Evolutionary conservation across 2,888 invertebrate genomes (phyloP).

Genomic region (Polymixis lichenea): DNA sequence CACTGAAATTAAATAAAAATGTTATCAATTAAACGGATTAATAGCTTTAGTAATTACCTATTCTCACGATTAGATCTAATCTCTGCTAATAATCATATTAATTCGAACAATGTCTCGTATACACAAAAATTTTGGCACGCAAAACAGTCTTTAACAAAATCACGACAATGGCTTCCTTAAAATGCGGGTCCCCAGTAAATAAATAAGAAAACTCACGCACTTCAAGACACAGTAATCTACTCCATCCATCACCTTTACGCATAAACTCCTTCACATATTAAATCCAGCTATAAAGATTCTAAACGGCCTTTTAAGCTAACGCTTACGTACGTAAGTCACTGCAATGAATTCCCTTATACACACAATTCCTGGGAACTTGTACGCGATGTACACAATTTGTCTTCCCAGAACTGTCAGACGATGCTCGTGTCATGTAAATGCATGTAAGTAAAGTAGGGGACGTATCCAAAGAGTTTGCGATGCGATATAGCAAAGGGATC

Average conservation of each 20-base stretch:
- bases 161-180: not conserved
- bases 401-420: constrained; percentile 75
- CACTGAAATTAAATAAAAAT: too few species aligned
- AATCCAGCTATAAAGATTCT: constrained; percentile 57
- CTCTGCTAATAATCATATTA: too few species aligned
- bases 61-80: not conserved
- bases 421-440: constrained; percentile 73
- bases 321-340: constrained; percentile 59
- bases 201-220: constrained; percentile 39
- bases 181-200: not conserved
- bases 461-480: constrained; percentile 49
- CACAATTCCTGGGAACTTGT: constrained; percentile 69
- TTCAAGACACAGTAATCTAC: constrained; percentile 33
- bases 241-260: constrained; percentile 48
- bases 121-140: not conserved
- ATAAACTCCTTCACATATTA: constrained; percentile 58
- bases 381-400: constrained; percentile 74
- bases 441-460: constrained; percentile 55
- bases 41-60: too few species aligned
- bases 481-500: constrained; percentile 42
- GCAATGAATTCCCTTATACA: constrained; percentile 61
- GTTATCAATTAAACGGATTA: too few species aligned
- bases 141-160: not conserved
- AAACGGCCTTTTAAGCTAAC: constrained; percentile 64
- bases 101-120: not conserved